Evolutionary conservation across 2,113 vertebrate species (phyloP).

Genomic region (Pachypanchax playfairii): DNA sequence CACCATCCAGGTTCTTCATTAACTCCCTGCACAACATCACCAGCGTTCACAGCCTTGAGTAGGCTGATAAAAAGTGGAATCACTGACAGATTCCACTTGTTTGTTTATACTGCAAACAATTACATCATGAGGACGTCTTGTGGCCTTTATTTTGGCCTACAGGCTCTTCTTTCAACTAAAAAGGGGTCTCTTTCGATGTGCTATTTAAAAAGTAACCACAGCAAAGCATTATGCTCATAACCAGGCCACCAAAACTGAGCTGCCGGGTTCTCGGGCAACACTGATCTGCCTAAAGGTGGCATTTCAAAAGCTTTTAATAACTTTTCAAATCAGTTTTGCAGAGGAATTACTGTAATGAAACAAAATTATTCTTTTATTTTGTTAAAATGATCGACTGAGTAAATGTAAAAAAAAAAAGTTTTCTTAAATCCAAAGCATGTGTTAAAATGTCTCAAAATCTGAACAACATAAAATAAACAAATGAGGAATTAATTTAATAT

Average conservation of each 20-base stretch:
- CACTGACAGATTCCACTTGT: conserved; percentile 41
- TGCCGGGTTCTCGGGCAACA: background rate
- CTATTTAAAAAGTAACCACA: conserved; percentile 13
- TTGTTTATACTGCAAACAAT: conserved; percentile 63
- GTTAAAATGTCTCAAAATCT: no score
- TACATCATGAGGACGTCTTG: conserved; percentile 39
- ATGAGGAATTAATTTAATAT: no score
- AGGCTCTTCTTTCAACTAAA: conserved; percentile 23
- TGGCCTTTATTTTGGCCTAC: conserved; percentile 13
- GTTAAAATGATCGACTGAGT: no score
- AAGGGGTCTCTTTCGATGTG: conserved; percentile 6
- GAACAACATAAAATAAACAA: no score
- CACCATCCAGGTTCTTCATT: conserved; percentile 71
- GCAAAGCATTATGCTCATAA: background rate
- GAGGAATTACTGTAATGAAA: no score
- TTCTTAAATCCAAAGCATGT: no score
- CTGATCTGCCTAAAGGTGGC: background rate
- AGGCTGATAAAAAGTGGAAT: conserved; percentile 25
- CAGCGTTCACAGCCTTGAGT: conserved; percentile 50
- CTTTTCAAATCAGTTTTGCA: background rate
- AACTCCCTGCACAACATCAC: conserved; percentile 66
- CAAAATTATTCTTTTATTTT: no score
- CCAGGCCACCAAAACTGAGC: background rate
- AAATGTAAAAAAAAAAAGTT: no score
- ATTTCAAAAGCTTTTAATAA: background rate